Evolutionary conservation across 2,113 vertebrate species (phyloP), one percentile per base, ranked within the genome.

Genomic region (Verasper variegatus): DNA sequence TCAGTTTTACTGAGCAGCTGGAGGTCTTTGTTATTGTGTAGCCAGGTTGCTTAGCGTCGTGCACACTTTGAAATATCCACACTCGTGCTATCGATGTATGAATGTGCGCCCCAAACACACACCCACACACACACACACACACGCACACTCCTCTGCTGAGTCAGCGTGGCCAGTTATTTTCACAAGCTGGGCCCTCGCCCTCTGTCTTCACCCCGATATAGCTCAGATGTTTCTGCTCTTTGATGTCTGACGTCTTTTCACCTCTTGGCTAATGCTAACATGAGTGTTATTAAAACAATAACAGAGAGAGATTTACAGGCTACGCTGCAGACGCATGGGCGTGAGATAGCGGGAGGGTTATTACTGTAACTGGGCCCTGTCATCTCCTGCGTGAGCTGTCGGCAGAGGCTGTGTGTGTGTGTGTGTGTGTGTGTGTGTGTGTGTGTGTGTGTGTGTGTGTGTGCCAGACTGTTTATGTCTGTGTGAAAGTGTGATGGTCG

Each of bases 161-260:
- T 93, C 91, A 93, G 91, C 82, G 56, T 1, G 6, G 51, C 54
- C 70, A 58, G 68, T 82, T 93, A 78, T 93, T 94, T 95, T 92
- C 89, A 92, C 86, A 89, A 72, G 87, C 88, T 67, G 60, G 65
- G 64, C 78, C 72, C 74, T 78, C 74, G 35, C 72, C 70, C 73
- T 87, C 78, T 82, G 76, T 86, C 81, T 88, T 84, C 64, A 70
- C 82, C 78, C 82, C 78, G 35, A 65, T 88, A 58, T 75, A 72
- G 83, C 82, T 74, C 83, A 74, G 18, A 81, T 75, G 68, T 78
- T 84, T 80, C 71, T 20, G 35, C 71, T 56, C 68, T 82, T 87
- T 85, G 84, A 86, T 84, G 87, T 86, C 70, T 86, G 85, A 86
- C 51, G 5, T 85, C 84, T 84, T 84, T 78, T 37, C 10, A 40